phyloP scores from a whole-genome alignment of 2,888 invertebrate genomes.

The Penaeus monodon region DNA sequence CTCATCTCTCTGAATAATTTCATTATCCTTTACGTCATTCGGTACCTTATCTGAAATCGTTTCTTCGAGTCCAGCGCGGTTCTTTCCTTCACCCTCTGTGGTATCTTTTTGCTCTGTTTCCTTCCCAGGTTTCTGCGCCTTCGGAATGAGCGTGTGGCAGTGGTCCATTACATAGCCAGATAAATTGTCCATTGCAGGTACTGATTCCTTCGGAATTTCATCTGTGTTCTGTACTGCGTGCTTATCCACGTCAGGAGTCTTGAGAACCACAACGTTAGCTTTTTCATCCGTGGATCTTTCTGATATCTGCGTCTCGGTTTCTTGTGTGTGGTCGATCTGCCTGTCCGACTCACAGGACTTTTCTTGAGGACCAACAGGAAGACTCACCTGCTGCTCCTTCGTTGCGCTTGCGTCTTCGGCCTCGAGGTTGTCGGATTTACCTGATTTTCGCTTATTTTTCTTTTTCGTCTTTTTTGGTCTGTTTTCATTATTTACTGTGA shows the following conservation, averaged over 20 bases:
- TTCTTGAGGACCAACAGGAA: not conserved
- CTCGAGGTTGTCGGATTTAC: conserved; percentile 13
- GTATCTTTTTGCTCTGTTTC: too few relatives aligned
- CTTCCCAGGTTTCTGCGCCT: too few relatives aligned
- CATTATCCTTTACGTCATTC: not conserved
- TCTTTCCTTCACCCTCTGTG: too few relatives aligned
- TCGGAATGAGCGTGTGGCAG: too few relatives aligned
- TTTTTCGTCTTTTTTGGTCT: conserved; percentile 17
- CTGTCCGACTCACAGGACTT: not conserved
- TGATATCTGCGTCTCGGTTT: not conserved
- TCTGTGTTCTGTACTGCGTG: too few relatives aligned
- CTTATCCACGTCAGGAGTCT: too few relatives aligned
- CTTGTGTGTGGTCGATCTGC: conserved; percentile 7
- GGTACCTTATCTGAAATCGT: too few relatives aligned
- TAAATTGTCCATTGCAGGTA: too few relatives aligned
- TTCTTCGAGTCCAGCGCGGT: too few relatives aligned
- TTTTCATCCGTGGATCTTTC: not conserved
- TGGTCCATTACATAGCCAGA: too few relatives aligned
- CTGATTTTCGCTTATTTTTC: conserved; percentile 11
- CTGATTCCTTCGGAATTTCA: too few relatives aligned
- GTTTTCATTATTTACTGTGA: not conserved
- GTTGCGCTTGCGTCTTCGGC: not conserved
- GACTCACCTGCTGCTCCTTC: not conserved
- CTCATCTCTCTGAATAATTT: not conserved
- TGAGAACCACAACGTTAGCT: too few relatives aligned